Evolutionary conservation across 2,797 vertebrate species (phyloP).

Genomic region (Mormyrops boulengeri): DNA sequence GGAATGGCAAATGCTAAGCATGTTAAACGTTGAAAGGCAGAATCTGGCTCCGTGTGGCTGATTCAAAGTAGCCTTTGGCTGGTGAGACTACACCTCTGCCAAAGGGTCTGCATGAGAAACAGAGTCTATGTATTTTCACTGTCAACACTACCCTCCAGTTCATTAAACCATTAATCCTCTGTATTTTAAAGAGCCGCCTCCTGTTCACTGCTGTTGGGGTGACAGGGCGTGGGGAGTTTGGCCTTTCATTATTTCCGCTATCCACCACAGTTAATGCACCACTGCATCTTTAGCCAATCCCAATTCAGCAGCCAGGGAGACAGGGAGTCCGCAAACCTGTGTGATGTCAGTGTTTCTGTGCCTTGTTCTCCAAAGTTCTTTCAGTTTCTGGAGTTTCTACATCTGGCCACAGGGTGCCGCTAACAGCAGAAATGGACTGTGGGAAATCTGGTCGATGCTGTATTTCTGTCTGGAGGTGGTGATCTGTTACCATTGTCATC

Average conservation of each 20-base stretch:
- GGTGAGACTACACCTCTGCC: not conserved
- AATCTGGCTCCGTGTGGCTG: not conserved
- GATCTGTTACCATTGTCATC: not conserved
- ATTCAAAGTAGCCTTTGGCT: not conserved
- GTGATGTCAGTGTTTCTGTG: not conserved
- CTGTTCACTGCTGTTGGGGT: not conserved
- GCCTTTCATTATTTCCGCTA: not conserved
- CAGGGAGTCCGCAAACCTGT: not conserved
- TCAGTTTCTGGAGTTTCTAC: not conserved
- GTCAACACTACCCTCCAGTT: not conserved
- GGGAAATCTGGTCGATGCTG: not conserved
- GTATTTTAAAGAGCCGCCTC: not conserved
- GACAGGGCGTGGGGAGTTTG: not conserved
- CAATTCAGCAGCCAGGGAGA: not conserved
- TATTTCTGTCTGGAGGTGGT: constrained; percentile 11
- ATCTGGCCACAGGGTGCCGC: constrained; percentile 27
- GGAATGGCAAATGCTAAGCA: not conserved
- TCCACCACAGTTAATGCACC: not conserved
- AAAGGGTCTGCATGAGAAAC: not conserved
- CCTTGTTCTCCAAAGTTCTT: not conserved
- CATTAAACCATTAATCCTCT: not conserved
- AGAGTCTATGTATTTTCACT: not conserved
- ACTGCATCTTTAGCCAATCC: not conserved
- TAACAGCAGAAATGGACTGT: constrained; percentile 25
- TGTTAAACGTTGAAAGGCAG: not conserved